Percentiles rank a stretch among this genome's conserved stretches.
phyloP scores from a whole-genome alignment of 2,113 vertebrate species.

The Hystrix cristata region DNA sequence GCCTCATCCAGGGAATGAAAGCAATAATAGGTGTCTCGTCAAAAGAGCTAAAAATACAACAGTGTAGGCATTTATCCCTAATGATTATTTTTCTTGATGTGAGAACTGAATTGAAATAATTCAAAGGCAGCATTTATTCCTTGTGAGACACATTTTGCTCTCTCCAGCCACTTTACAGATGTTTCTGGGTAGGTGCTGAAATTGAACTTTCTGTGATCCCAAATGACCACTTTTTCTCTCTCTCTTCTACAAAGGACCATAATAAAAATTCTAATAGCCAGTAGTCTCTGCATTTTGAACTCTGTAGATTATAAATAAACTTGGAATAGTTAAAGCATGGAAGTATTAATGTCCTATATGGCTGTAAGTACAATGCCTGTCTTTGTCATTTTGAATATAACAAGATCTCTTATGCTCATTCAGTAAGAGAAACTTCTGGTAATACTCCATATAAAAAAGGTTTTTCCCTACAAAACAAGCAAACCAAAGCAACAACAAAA shows the following conservation, averaged over 20 bases:
- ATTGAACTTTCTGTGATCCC: slow-evolving; percentile 43
- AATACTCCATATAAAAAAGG: background rate
- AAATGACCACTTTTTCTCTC: background rate
- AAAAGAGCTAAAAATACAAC: slow-evolving; percentile 75
- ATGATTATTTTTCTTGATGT: slow-evolving; percentile 73
- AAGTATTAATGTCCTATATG: background rate
- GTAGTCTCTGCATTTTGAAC: background rate
- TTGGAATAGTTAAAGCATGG: background rate
- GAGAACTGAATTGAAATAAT: slow-evolving; percentile 73
- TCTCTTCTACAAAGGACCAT: slow-evolving; percentile 8
- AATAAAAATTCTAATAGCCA: background rate
- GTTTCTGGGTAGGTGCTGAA: background rate
- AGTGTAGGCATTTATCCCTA: slow-evolving; percentile 38
- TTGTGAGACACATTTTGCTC: background rate
- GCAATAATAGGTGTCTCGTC: slow-evolving; percentile 63
- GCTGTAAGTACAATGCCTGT: background rate
- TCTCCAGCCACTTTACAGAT: background rate
- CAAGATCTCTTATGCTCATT: background rate
- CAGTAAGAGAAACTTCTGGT: background rate
- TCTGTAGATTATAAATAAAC: background rate
- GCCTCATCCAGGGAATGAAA: slow-evolving; percentile 17
- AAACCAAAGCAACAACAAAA: background rate
- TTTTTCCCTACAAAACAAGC: background rate
- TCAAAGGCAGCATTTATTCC: slow-evolving; percentile 64
- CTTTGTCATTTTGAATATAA: background rate